Evolutionary conservation across 2,113 vertebrate genomes (phyloP), one percentile per base, ranked within the genome.

Genomic region (Channa maculata): DNA sequence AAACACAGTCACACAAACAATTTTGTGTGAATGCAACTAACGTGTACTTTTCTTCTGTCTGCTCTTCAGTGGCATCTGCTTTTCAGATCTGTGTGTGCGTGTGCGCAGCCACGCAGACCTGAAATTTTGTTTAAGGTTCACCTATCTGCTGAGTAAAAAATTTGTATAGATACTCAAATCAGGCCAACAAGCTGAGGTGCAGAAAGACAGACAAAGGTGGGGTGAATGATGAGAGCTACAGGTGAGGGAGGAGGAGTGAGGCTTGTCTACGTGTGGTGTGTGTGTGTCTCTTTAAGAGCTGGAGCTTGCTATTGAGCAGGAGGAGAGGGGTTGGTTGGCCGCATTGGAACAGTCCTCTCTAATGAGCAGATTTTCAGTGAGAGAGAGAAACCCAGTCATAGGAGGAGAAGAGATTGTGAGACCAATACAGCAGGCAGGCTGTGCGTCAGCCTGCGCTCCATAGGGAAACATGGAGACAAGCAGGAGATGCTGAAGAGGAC

Each of bases 271-370:
- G 8, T 46, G 61, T 7, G 37, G 2, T 5, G 50, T 37, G 77
- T 37, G 77, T 45, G 55, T 91, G 87, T 90, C 89, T 54, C 91
- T 92, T 92, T 92, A 93, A 92, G 86, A 91, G 86, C 80, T 75
- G 86, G 90, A 89, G 78, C 39, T 75, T 82, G 84, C 87, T 88
- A 88, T 68, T 82, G 79, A 91, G 76, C 65, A 14, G 77, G 37
- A 60, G 13, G 62, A 33, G 41, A 52, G 43, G 48, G 52, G 55
- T 45, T 65, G 77, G 66, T 15, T 68, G 85, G 84, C 86, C 88
- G 89, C 86, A 89, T 59, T 92, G 91, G 90, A 91, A 92, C 87
- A 88, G 89, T 89, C 92, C 88, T 87, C 90, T 88, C 77, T 90
- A 91, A 87, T 89, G 90, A 91, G 75, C 87, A 89, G 90, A 90